Conservation (phyloP, 2,113 vertebrate species). For the Ciconia maguari region DNA sequence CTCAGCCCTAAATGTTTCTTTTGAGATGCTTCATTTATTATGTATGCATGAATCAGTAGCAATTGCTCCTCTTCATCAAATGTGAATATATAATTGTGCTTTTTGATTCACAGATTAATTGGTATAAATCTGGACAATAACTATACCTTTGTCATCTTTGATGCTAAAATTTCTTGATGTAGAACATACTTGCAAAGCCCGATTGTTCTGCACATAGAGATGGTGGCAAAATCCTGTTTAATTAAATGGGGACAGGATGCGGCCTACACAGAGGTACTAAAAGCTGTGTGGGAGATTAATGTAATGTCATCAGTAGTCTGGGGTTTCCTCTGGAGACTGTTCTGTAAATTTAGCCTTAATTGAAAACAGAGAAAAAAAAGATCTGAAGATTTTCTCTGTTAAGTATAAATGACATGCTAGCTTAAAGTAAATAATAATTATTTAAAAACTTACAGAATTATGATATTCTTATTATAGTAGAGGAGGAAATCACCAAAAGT, state of each 20-base stretch:
- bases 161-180: neutral
- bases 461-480: neutral
- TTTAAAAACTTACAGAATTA: neutral
- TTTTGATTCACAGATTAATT: slow-evolving; percentile 16
- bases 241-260: neutral
- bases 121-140: neutral
- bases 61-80: neutral
- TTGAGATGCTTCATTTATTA: slow-evolving; percentile 1
- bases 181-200: neutral
- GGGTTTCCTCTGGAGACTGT: slow-evolving; percentile 38
- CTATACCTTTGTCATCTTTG: neutral
- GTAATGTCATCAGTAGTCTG: slow-evolving; percentile 24
- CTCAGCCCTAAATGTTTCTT: neutral
- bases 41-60: slow-evolving; percentile 3
- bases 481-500: neutral
- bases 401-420: slow-evolving; percentile 27
- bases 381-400: slow-evolving; percentile 11
- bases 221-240: neutral
- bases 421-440: slow-evolving; percentile 26
- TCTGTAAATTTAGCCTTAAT: slow-evolving; percentile 42
- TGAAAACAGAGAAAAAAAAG: slow-evolving; percentile 28
- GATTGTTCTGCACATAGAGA: neutral
- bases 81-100: neutral
- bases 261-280: slow-evolving; percentile 20
- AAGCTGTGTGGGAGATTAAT: slow-evolving; percentile 40